A percentile compares a stretch with the other conserved stretches of the same genome.
Evolutionary conservation across 2,888 invertebrate species (phyloP).

Genomic region (Encarsia formosa): DNA sequence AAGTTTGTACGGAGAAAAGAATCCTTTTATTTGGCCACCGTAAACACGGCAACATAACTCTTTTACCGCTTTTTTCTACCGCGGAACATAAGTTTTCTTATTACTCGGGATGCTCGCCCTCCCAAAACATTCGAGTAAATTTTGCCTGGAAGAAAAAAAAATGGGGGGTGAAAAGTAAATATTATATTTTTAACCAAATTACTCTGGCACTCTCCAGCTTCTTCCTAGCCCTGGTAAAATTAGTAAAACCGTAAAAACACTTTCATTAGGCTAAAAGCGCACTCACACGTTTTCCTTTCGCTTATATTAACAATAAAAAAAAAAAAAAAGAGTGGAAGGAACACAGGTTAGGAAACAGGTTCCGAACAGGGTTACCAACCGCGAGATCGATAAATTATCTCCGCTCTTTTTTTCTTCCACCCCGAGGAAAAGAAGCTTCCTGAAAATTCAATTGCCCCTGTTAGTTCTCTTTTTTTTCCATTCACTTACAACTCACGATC

Average conservation of each 20-base stretch:
- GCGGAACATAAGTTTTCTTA: no score
- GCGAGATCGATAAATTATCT: constrained; percentile 15
- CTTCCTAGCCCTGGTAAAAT: constrained; percentile 4
- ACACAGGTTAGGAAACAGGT: not conserved
- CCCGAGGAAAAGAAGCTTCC: not conserved
- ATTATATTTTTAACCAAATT: no score
- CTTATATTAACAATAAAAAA: no score
- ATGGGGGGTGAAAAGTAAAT: no score
- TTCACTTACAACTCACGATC: no score
- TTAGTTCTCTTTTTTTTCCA: not conserved
- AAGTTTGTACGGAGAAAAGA: no score
- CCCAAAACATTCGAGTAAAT: no score
- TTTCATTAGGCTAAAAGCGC: constrained; percentile 15
- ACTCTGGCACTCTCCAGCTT: constrained; percentile 8
- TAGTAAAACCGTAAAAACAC: constrained; percentile 14
- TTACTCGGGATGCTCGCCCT: no score
- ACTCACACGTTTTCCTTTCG: not conserved
- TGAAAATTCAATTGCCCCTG: constrained; percentile 12
- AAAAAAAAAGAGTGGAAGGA: not conserved
- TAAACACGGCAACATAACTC: no score
- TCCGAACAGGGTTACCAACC: not conserved
- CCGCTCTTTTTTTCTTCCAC: not conserved
- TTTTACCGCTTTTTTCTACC: no score
- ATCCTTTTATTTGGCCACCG: no score
- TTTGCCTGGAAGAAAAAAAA: no score